A percentile compares a stretch with the other conserved stretches of the same genome.
Conservation (phyloP, 2,888 invertebrate species). For the Linyphia triangularis region DNA sequence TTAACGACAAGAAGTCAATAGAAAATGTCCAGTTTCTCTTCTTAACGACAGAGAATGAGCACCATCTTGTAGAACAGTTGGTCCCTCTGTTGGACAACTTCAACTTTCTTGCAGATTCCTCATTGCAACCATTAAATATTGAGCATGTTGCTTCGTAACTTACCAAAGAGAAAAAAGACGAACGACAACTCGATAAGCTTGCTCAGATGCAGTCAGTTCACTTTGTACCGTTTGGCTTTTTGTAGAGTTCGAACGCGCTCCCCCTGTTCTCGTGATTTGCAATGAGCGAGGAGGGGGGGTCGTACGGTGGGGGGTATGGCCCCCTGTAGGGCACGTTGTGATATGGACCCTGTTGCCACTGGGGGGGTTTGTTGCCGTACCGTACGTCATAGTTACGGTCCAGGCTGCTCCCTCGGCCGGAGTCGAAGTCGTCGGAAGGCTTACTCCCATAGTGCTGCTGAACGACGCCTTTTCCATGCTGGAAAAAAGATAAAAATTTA, state of each 20-base stretch:
- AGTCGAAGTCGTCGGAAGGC: constrained; percentile 79
- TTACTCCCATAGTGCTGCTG: neutral
- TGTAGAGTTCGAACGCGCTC: constrained; percentile 95
- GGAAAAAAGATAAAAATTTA: too few relatives aligned
- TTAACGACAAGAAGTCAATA: too few relatives aligned
- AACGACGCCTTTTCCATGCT: too few relatives aligned
- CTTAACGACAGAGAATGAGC: too few relatives aligned
- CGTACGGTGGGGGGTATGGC: constrained; percentile 80
- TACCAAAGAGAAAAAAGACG: neutral
- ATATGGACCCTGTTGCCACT: constrained; percentile 75
- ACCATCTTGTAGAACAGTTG: neutral
- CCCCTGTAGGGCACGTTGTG: constrained; percentile 76
- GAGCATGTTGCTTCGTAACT: too few relatives aligned
- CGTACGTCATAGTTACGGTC: constrained; percentile 81
- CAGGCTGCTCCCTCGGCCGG: constrained; percentile 82
- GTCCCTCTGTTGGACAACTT: neutral
- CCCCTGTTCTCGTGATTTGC: constrained; percentile 94
- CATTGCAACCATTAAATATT: too few relatives aligned
- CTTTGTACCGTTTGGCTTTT: constrained; percentile 86
- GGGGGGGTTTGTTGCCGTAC: constrained; percentile 50
- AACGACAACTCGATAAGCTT: neutral
- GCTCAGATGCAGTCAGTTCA: neutral
- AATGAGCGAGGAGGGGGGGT: constrained; percentile 80
- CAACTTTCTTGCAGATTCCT: too few relatives aligned
- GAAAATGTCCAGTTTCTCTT: too few relatives aligned